Conservation (phyloP, 2,888 invertebrate species). For the Chrysodeixis includens region DNA sequence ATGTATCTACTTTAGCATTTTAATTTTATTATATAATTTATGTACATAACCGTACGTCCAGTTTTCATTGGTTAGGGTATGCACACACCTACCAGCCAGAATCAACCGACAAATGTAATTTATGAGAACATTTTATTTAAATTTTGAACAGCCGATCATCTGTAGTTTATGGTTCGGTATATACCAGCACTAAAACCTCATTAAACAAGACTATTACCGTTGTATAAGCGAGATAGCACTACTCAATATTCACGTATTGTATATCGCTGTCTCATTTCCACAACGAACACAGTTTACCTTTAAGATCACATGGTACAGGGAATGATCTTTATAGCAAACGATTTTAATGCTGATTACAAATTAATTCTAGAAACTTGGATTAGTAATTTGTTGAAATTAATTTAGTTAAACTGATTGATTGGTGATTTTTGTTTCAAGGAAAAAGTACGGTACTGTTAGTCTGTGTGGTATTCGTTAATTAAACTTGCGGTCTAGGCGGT, state of each 20-base stretch:
- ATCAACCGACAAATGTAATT: conserved; percentile 34
- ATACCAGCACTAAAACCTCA: too few relatives aligned
- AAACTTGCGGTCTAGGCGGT: neutral
- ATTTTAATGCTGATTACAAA: conserved; percentile 31
- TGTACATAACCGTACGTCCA: conserved; percentile 58
- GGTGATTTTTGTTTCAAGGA: neutral
- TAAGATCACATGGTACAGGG: too few relatives aligned
- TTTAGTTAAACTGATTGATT: conserved; percentile 4
- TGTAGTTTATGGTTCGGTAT: conserved; percentile 44
- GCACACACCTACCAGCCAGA: conserved; percentile 31
- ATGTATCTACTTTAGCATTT: conserved; percentile 60
- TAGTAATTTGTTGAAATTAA: conserved; percentile 8
- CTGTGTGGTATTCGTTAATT: neutral
- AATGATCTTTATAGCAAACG: conserved; percentile 26
- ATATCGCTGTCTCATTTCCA: too few relatives aligned
- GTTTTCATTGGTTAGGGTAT: conserved; percentile 45
- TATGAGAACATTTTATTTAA: conserved; percentile 41
- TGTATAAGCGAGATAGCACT: too few relatives aligned
- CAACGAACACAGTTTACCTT: too few relatives aligned
- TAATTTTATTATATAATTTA: conserved; percentile 62
- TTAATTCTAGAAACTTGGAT: conserved; percentile 30
- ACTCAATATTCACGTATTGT: too few relatives aligned
- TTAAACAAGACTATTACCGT: too few relatives aligned
- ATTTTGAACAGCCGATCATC: conserved; percentile 28
- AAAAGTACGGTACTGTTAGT: neutral